These are phyloP conservation scores for Acromyrmex echinatior DNA, from an alignment of 1,140 invertebrate genomes.

Conservation along the genomic window DNA sequence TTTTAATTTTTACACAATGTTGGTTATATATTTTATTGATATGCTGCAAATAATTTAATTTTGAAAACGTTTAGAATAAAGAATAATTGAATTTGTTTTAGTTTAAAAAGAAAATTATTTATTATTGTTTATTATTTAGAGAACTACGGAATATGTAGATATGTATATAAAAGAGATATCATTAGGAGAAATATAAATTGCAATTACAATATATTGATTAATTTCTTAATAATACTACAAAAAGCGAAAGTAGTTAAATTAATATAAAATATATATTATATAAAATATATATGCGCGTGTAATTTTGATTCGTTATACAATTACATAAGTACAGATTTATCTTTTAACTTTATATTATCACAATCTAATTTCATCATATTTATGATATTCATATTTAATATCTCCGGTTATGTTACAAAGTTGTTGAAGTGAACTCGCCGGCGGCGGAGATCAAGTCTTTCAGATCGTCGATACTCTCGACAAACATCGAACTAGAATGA, in stretches of 20 bases:
- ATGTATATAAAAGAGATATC: neutral
- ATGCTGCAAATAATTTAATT: neutral
- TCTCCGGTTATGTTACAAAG: constrained; percentile 6
- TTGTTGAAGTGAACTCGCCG: neutral
- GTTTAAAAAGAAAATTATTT: neutral
- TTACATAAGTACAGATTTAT: neutral
- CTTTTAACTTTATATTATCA: neutral
- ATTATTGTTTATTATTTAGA: neutral
- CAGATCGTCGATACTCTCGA: constrained; percentile 8
- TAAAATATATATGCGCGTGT: too few species aligned
- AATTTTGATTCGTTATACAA: neutral
- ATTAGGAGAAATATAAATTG: neutral
- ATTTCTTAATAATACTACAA: neutral
- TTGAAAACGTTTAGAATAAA: neutral
- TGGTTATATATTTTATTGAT: neutral
- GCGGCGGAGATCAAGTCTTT: constrained; percentile 26
- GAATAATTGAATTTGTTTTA: neutral
- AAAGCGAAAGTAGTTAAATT: neutral
- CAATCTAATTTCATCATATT: constrained; percentile 5
- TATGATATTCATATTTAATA: neutral
- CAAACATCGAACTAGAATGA: constrained; percentile 13
- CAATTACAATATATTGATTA: neutral
- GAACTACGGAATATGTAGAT: neutral
- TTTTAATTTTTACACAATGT: neutral
- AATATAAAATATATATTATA: too few species aligned